Base-by-base conservation (phyloP, 2,113 vertebrate species). In the Saguinus imperator region DNA sequence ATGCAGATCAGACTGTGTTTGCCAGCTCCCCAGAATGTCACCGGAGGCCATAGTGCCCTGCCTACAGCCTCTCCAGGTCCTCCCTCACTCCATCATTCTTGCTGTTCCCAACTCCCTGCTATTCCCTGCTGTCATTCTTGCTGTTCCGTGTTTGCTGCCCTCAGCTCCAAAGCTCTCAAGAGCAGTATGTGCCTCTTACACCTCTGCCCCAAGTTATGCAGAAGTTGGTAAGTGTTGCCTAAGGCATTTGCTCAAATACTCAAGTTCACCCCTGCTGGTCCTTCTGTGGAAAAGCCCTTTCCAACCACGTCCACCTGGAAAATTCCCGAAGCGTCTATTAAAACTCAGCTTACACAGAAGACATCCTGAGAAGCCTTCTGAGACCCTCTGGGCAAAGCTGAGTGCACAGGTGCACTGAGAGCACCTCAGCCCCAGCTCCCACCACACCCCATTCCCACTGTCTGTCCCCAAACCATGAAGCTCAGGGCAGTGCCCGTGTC, bases 151-250 rank as follows among this genome's bases (percentile, higher is more conserved):
- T 37, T 35, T 2, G 27, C 32, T 0, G 45, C 89, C 64, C 52
- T 77, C 14, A 14, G 83, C 58, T 25, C n/a, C 8, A 13, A 55
- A 50, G 68, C 10, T 27, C 52, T 57, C 43, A 23, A 37, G 40
- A 81, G 52, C 32, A 82, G 48, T 0, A 4, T 64, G 61, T 25
- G 18, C 9, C 8, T 10, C 73, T 17, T 35, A 77, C 6, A 35
- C 17, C 72, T 68, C 4, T 0, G 48, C 50, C 37, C 52, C 50
- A 52, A 18, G 68, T 1, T 0, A 2, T 0, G 66, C 10, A 2
- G 64, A 84, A 40, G 35, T 20, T n/a, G 52, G 13, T 52, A 61
- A 2, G 57, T 6, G 8, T 29, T 8, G 29, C 12, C 6, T 14
- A 25, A 55, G 23, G 64, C 57, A 21, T 32, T 55, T 20, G 57